Evolutionary conservation across 2,888 invertebrate species (phyloP).

Genomic region (Urechis unicinctus): DNA sequence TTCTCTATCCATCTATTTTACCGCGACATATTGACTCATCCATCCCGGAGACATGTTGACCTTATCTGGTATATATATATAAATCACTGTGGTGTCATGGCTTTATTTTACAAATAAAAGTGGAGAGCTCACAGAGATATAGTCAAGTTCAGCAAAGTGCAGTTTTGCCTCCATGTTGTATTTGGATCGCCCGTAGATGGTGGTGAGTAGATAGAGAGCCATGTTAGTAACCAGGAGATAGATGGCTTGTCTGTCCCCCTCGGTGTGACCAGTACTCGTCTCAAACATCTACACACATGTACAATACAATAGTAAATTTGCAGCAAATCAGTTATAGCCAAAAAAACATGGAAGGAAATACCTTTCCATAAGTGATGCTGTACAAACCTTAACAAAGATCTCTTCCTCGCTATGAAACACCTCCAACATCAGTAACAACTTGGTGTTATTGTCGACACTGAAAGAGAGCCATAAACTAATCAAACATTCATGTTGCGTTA

Average conservation of each 20-base stretch:
- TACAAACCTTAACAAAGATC: constrained; percentile 39
- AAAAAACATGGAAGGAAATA: too few species aligned
- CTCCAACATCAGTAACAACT: constrained; percentile 44
- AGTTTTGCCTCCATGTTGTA: constrained; percentile 33
- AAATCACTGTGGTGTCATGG: too few species aligned
- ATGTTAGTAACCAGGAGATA: constrained; percentile 39
- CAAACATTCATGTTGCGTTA: too few species aligned
- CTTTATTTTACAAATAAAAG: too few species aligned
- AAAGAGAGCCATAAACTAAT: too few species aligned
- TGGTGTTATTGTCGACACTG: constrained; percentile 45
- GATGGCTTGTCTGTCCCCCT: constrained; percentile 32
- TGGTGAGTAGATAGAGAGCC: constrained; percentile 31
- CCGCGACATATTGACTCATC: too few species aligned
- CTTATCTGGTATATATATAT: too few species aligned
- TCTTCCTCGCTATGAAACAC: constrained; percentile 44
- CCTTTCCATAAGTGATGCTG: too few species aligned
- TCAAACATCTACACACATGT: constrained; percentile 37
- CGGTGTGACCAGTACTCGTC: constrained; percentile 39
- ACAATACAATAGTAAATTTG: neutral
- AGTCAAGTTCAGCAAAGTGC: constrained; percentile 39
- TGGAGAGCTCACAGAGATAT: constrained; percentile 41
- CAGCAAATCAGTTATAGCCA: neutral
- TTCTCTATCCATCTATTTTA: too few species aligned
- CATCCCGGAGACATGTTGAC: too few species aligned
- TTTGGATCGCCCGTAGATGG: constrained; percentile 24